These are phyloP conservation scores for Ceyx melanurus DNA, from an alignment of 2,113 vertebrate species.

Conservation along the genomic window DNA sequence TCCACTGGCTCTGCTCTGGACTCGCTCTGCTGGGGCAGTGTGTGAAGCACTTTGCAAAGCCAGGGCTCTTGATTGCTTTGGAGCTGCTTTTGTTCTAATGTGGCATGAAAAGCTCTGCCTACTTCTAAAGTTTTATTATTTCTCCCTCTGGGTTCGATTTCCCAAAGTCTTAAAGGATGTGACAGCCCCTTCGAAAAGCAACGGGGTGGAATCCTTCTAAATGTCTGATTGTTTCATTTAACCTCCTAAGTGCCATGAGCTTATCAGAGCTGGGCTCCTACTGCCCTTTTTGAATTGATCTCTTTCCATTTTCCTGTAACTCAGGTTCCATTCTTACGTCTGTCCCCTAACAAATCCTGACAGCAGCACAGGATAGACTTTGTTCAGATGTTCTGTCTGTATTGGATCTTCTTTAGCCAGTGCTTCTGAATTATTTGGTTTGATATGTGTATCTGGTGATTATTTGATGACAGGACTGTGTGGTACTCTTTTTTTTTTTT, in stretches of 20 bases:
- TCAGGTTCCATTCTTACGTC: background rate
- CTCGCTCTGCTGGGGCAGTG: fast-evolving
- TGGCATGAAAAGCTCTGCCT: background rate
- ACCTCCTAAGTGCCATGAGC: background rate
- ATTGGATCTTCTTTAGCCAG: background rate
- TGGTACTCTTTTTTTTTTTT: background rate
- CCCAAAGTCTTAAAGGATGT: background rate
- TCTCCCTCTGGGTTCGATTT: background rate
- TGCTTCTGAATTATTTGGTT: background rate
- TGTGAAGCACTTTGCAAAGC: background rate
- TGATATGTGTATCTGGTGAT: background rate
- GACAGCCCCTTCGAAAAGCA: background rate
- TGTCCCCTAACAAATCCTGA: background rate
- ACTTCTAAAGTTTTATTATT: background rate
- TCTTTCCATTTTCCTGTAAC: background rate
- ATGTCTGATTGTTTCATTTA: background rate
- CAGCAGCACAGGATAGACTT: background rate
- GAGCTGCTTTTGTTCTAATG: background rate
- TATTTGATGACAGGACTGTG: background rate
- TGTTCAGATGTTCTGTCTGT: background rate
- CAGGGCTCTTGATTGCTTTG: background rate
- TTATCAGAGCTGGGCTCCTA: background rate
- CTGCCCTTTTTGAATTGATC: background rate
- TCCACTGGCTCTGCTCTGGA: background rate
- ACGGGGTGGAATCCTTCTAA: background rate